Conservation (phyloP, 2,797 vertebrate species). For the Cheirogaleus major region DNA sequence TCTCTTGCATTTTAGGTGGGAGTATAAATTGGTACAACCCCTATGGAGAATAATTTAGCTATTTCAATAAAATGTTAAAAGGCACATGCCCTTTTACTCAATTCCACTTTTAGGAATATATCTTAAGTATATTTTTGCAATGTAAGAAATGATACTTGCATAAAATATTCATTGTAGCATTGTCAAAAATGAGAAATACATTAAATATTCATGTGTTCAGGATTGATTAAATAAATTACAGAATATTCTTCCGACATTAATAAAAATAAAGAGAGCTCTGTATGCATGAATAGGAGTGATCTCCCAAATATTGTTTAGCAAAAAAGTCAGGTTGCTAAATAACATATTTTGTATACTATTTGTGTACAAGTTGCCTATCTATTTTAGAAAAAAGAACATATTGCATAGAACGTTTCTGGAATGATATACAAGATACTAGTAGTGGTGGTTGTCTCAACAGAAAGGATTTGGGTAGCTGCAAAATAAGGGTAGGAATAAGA, state of each 20-base stretch:
- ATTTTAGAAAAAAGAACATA: neutral
- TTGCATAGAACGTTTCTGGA: neutral
- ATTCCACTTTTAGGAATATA: neutral
- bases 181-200: neutral
- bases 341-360: neutral
- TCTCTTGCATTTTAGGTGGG: neutral
- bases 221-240: conserved; percentile 22
- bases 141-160: neutral
- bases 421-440: neutral
- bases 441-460: neutral
- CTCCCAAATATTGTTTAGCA: neutral
- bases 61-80: conserved; percentile 30
- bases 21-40: neutral
- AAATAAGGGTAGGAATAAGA: neutral
- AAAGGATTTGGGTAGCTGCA: neutral
- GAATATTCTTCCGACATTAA: neutral
- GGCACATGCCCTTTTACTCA: neutral
- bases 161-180: neutral
- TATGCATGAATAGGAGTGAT: neutral
- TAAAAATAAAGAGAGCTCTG: neutral
- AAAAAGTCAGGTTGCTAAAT: neutral
- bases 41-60: neutral
- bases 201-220: conserved; percentile 18
- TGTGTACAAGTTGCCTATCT: neutral
- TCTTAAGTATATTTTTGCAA: neutral